Evolutionary conservation across 2,888 invertebrate species (phyloP), one percentile per base, ranked within the genome.

Genomic region (Andrena flavipes): DNA sequence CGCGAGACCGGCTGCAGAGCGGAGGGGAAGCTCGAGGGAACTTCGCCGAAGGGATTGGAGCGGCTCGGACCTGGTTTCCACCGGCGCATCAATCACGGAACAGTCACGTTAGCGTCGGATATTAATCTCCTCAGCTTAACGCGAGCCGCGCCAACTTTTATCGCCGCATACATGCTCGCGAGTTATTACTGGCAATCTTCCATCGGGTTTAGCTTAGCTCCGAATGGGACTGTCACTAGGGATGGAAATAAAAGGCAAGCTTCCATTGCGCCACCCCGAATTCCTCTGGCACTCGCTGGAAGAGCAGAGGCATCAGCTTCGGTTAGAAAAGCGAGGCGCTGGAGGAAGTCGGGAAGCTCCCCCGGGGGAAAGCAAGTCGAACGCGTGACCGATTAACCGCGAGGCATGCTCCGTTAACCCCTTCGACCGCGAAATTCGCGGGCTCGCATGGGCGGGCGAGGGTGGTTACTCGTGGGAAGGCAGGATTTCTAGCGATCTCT

Each of bases 371-470:
- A 29, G 54, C 68, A 54, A 33, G 74, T 48, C 42, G 20, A 33
- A 48, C n/a, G 67, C 29, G 13, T 42, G 4, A 49, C 33, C 10
- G 60, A 49, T 56, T 3, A 33, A 49, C n/a, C 59, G 64, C 59
- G 60, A 62, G 59, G 51, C 81, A 79, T 81, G 81, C 73, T 63
- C 16, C 23, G 13, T 73, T 51, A 64, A 80, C 42, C 71, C 13
- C 33, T 64, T 64, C 62, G 71, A 59, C 23, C 65, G 33, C 54
- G 29, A 56, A 26, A 67, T 51, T 49, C n/a, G 26, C 54, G 51
- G 13, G 42, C 10, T 42, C 42, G 48, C 26, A 6, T 16, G 16
- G 13, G 3, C 42, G 13, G 42, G 13, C 13, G 42, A 13, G 42
- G 42, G 13, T 42, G 4, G 13, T 7, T 56, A n/a, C 59, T 59